These are phyloP conservation scores for Cyclargus thomasi DNA, from an alignment of 1,140 invertebrate genomes.

Conservation along the genomic window DNA sequence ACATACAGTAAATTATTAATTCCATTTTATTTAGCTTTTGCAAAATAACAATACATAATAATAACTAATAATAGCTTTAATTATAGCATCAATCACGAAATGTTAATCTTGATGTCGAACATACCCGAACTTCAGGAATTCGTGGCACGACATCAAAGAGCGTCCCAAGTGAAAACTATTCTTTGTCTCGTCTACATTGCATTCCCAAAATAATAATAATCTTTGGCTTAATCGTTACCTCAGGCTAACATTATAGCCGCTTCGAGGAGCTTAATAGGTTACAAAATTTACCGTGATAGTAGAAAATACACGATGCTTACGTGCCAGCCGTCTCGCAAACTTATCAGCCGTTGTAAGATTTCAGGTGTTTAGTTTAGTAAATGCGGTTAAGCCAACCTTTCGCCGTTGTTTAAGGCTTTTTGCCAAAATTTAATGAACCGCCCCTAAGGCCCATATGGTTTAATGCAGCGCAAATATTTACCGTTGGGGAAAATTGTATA, in stretches of 20 bases:
- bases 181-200: slow-evolving; percentile 20
- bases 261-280: slow-evolving; percentile 71
- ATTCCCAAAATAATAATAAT: slow-evolving; percentile 36
- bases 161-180: slow-evolving; percentile 8
- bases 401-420: slow-evolving; percentile 22
- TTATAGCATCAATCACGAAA: background rate
- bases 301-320: slow-evolving; percentile 66
- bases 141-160: slow-evolving; percentile 3
- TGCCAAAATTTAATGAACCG: slow-evolving; percentile 22
- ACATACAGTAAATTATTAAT: too few species aligned
- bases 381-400: slow-evolving; percentile 30
- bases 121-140: background rate
- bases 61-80: background rate
- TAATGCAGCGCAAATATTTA: slow-evolving; percentile 10
- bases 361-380: slow-evolving; percentile 48
- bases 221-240: slow-evolving; percentile 69
- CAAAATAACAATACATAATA: too few species aligned
- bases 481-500: slow-evolving; percentile 2
- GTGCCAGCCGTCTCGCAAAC: slow-evolving; percentile 50
- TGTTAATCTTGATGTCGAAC: background rate
- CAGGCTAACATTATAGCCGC: slow-evolving; percentile 70
- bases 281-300: slow-evolving; percentile 70
- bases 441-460: slow-evolving; percentile 6
- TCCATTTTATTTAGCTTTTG: too few species aligned
- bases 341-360: slow-evolving; percentile 56